Evolutionary conservation across 2,888 invertebrate genomes (phyloP), one percentile per base, ranked within the genome.

Genomic region (Eupithecia tripunctaria): DNA sequence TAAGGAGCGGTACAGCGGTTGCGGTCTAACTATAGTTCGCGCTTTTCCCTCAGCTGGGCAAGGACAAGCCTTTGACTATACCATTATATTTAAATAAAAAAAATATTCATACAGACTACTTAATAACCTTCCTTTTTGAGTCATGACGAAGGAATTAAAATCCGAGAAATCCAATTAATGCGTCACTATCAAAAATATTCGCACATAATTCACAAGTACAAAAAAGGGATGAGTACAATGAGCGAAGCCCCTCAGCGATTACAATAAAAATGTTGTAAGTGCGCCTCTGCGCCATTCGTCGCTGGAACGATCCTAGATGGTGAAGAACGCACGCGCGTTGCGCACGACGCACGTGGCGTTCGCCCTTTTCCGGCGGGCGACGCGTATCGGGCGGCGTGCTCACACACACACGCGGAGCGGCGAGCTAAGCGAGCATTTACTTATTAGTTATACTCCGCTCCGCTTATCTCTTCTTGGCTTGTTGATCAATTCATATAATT

Each of bases 181-280:
- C 63, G 18, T 25, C 27, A 29, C 64, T 14, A 73, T 51, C 43
- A 64, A 67, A 73, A 67, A 67, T 62, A 14, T 69, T 74, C 75
- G 68, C 70, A 75, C 70, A 70, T 75, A 36, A 38, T 32, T 64
- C 32, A 64, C n/a, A 25, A 36, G 38, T 25, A 5, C 21, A 38
- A 21, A 21, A 36, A 64, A 84, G 86, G 88, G 86, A 83, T 76
- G 78, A 76, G 80, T 80, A 90, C 89, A 92, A 91, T 70, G 85
- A 84, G 81, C 71, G 69, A 88, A 89, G 82, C 85, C 87, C 87
- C 81, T 78, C 79, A 77, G 80, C 81, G 82, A 86, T 85, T 86
- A 91, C 91, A 93, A 92, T 92, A 93, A 91, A 92, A 93, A 93
- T 92, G 92, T 93, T 94, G 91, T 92, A 94, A 93, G 93, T 93